Percentiles rank a stretch among this genome's conserved stretches.
phyloP scores from a whole-genome alignment of 2,113 vertebrate genomes.

The Rhinogobius similis region DNA sequence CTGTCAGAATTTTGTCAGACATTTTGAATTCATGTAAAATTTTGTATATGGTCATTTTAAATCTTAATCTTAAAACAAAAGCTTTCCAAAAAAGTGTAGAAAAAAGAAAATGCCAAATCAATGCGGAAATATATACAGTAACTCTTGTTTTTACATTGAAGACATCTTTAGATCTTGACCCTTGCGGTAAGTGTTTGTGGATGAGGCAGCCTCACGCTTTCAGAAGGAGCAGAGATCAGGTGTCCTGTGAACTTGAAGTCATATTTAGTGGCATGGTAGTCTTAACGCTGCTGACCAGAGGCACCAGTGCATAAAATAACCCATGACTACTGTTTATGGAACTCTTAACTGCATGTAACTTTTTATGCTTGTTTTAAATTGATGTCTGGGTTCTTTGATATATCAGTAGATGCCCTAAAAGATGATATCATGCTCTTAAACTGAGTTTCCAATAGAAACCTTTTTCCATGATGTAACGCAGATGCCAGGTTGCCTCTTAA shows the following conservation, averaged over 20 bases:
- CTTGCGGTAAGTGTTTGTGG: constrained; percentile 31
- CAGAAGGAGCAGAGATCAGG: constrained; percentile 41
- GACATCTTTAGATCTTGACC: constrained; percentile 35
- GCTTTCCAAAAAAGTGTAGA: neutral
- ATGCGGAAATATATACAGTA: neutral
- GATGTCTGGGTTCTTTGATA: constrained; percentile 15
- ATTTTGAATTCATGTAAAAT: too few relatives aligned
- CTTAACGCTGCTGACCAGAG: constrained; percentile 43
- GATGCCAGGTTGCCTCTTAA: constrained; percentile 32
- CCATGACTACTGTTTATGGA: constrained; percentile 47
- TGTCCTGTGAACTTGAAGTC: constrained; percentile 30
- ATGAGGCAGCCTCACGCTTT: constrained; percentile 41
- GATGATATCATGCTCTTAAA: constrained; percentile 71
- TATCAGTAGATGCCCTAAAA: constrained; percentile 24
- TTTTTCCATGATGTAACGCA: constrained; percentile 67
- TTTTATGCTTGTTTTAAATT: constrained; percentile 21
- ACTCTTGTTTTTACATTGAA: neutral
- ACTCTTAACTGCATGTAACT: constrained; percentile 19
- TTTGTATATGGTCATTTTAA: too few relatives aligned
- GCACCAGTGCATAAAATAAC: constrained; percentile 57
- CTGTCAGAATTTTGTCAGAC: too few relatives aligned
- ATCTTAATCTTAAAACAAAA: neutral
- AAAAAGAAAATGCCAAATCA: neutral
- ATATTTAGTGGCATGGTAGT: constrained; percentile 40
- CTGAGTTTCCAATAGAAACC: constrained; percentile 35